Percentiles rank a stretch among this genome's conserved stretches.
Evolutionary conservation across 2,113 vertebrate genomes (phyloP).

Genomic region (Chionomys nivalis): DNA sequence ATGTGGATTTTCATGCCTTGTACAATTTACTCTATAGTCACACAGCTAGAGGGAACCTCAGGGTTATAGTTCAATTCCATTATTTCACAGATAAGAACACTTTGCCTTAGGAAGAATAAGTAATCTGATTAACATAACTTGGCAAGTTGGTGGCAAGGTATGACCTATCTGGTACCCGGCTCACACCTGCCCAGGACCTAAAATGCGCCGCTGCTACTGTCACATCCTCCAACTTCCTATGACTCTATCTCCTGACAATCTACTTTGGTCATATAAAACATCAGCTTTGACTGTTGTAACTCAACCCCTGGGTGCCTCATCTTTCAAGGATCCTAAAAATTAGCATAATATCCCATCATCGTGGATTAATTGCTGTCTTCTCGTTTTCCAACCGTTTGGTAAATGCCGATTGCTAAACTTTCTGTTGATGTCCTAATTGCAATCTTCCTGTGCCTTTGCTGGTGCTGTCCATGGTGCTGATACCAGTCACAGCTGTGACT

Average conservation of each 20-base stretch:
- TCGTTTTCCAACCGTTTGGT: conserved; percentile 7
- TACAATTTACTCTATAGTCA: conserved; percentile 4
- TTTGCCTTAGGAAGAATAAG: neutral
- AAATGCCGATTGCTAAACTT: neutral
- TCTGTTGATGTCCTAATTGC: neutral
- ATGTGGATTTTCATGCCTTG: neutral
- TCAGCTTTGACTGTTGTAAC: neutral
- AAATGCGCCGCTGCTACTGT: neutral
- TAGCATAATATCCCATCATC: neutral
- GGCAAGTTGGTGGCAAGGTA: neutral
- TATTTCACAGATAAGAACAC: neutral
- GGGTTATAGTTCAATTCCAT: neutral
- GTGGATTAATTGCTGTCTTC: neutral
- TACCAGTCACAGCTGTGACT: rapidly evolving
- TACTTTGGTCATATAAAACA: neutral
- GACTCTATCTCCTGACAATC: neutral
- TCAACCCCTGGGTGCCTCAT: neutral
- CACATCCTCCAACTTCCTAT: neutral
- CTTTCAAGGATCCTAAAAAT: neutral
- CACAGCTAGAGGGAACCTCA: neutral
- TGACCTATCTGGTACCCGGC: neutral
- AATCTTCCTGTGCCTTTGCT: neutral
- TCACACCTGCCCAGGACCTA: neutral
- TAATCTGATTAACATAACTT: neutral
- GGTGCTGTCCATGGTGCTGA: conserved; percentile 69